These are phyloP conservation scores for Sphaerophoria rueppellii DNA, from an alignment of 2,888 invertebrate species.

Conservation along the genomic window DNA sequence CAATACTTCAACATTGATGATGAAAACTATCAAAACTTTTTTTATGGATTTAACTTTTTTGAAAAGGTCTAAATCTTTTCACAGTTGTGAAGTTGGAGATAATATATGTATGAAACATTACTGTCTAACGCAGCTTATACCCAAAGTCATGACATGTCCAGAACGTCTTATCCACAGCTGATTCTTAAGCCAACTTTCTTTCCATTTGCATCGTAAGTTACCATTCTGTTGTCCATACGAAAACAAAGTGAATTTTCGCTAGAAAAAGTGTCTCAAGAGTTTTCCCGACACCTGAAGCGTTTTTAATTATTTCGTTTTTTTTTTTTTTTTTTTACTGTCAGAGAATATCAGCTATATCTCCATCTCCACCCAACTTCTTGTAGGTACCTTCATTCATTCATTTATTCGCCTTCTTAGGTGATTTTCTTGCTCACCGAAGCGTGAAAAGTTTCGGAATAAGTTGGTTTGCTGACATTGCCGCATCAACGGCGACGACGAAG, in stretches of 20 bases:
- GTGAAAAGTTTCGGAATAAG: constrained; percentile 65
- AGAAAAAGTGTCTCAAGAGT: not conserved
- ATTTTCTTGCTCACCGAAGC: constrained; percentile 63
- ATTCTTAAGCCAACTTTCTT: too few relatives aligned
- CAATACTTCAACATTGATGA: too few relatives aligned
- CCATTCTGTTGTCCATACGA: not conserved
- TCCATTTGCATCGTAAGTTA: not conserved
- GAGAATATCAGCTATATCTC: constrained; percentile 17
- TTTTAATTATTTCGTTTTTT: not conserved
- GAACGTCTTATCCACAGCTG: too few relatives aligned
- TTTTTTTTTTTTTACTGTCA: not conserved
- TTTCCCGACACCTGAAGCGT: not conserved
- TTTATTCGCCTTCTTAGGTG: constrained; percentile 34
- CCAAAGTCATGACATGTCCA: too few relatives aligned
- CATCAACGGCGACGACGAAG: constrained; percentile 19
- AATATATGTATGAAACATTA: too few relatives aligned
- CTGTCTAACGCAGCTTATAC: too few relatives aligned
- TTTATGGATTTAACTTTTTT: too few relatives aligned
- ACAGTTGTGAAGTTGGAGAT: too few relatives aligned
- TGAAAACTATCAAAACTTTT: too few relatives aligned
- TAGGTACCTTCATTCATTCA: too few relatives aligned
- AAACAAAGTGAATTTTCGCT: not conserved
- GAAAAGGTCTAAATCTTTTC: too few relatives aligned
- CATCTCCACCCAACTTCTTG: constrained; percentile 16
- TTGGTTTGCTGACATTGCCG: constrained; percentile 47